Conservation (phyloP, 2,113 vertebrate genomes). For the Trachemys scripta region DNA sequence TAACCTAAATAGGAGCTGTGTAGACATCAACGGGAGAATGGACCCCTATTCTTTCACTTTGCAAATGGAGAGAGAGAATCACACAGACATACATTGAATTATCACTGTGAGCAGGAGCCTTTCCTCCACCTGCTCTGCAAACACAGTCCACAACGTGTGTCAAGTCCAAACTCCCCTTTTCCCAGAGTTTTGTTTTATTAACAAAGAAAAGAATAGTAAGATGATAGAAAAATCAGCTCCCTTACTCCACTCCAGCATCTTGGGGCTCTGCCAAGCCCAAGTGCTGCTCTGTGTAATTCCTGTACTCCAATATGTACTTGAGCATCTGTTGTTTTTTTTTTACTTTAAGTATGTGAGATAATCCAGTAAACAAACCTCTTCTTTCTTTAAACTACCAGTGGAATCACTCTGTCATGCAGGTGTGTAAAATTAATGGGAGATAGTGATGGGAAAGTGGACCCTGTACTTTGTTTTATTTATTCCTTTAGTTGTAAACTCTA, state of each 20-base stretch:
- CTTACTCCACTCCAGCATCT: neutral
- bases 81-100: rapidly evolving
- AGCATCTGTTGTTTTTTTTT: neutral
- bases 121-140: neutral
- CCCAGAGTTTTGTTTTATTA: neutral
- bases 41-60: neutral
- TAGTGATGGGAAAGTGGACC: neutral
- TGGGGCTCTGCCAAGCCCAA: neutral
- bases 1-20: neutral
- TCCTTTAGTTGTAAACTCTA: neutral
- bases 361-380: neutral
- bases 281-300: neutral
- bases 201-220: neutral
- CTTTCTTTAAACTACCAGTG: neutral
- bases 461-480: neutral
- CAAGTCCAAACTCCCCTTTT: neutral
- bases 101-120: neutral
- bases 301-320: neutral
- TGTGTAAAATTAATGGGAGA: neutral
- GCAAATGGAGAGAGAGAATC: neutral
- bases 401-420: neutral
- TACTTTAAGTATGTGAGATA: neutral
- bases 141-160: neutral
- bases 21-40: neutral
- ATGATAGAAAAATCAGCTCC: neutral